phyloP scores from a whole-genome alignment of 2,113 vertebrate species.

The Coptodon bakossiorum region DNA sequence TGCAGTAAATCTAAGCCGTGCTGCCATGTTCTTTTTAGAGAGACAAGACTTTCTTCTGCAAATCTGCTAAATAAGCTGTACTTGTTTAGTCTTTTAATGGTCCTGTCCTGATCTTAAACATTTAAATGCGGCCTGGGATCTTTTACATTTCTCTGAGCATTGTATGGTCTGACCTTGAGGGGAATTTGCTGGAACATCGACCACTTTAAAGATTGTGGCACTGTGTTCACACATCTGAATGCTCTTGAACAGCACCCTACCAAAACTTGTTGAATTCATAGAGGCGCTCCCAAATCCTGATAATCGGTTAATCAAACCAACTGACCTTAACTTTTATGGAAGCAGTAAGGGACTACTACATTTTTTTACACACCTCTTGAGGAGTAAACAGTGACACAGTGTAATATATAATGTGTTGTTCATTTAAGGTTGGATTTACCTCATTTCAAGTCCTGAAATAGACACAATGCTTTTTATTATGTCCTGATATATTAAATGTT shows the following conservation, averaged over 20 bases:
- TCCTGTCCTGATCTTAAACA: not conserved
- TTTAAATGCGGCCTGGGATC: rapidly evolving
- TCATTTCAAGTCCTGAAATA: not conserved
- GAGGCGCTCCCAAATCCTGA: not conserved
- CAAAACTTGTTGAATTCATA: not conserved
- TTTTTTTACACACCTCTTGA: not conserved
- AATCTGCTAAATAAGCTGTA: not conserved
- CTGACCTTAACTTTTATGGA: not conserved
- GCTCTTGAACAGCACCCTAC: not conserved
- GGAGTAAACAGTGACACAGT: not conserved
- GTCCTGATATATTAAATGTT: not conserved
- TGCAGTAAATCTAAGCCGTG: not conserved
- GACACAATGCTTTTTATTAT: not conserved
- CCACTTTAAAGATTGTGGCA: not conserved
- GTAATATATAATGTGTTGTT: not conserved
- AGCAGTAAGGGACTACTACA: not conserved
- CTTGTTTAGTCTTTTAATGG: not conserved
- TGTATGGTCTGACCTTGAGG: not conserved
- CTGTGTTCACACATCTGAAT: not conserved
- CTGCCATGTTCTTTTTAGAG: not conserved
- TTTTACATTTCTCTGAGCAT: not conserved
- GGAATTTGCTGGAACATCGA: not conserved
- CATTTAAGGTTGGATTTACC: not conserved
- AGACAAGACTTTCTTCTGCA: not conserved
- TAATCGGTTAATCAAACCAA: not conserved